phyloP scores from a whole-genome alignment of 2,113 vertebrate species.

The Corythornis madagascariensis region DNA sequence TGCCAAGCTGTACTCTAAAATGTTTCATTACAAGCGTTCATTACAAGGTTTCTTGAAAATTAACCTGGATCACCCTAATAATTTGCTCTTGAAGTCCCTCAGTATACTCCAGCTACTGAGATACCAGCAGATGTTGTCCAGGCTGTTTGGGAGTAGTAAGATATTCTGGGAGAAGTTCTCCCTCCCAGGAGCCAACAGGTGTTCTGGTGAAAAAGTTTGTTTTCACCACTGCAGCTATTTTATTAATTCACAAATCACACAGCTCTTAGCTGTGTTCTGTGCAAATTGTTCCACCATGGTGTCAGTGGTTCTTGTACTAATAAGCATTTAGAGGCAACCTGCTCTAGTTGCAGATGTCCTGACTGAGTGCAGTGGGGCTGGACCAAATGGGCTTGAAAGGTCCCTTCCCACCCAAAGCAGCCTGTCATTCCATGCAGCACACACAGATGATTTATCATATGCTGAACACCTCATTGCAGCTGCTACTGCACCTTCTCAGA shows the following conservation, averaged over 20 bases:
- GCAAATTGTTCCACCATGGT: neutral
- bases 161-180: neutral
- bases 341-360: no score
- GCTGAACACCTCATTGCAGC: neutral
- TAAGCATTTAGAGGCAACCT: neutral
- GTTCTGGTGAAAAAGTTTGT: neutral
- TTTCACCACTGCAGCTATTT: neutral
- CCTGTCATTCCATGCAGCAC: no score
- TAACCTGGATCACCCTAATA: neutral
- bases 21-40: neutral
- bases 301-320: neutral
- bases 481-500: neutral
- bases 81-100: neutral
- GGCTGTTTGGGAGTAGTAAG: neutral
- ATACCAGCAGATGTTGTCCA: rapidly evolving
- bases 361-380: no score
- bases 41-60: neutral
- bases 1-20: neutral
- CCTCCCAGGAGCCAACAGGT: no score
- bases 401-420: no score
- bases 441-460: neutral
- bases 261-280: no score
- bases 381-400: no score
- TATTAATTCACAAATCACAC: neutral
- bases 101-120: neutral